Conservation (phyloP, 2,797 vertebrate genomes). For the Squalus acanthias region DNA sequence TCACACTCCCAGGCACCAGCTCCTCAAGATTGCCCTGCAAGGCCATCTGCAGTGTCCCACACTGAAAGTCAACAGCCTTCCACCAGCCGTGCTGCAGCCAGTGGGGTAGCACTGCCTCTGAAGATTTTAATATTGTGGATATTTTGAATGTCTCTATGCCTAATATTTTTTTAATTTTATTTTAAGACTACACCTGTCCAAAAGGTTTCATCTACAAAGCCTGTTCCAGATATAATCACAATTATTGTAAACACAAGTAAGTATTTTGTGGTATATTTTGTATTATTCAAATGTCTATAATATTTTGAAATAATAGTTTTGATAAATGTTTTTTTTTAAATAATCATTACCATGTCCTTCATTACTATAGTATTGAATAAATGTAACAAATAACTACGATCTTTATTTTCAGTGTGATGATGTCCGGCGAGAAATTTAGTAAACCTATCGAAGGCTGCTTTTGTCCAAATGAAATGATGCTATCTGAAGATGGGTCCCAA, state of each 20-base stretch:
- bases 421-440: neutral
- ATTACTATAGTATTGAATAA: neutral
- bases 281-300: neutral
- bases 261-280: neutral
- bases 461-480: neutral
- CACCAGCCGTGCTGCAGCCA: too few species aligned
- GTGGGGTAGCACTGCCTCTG: too few species aligned
- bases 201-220: neutral
- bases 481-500: neutral
- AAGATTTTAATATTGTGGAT: neutral
- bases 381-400: neutral
- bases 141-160: neutral
- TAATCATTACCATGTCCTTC: neutral
- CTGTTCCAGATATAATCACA: neutral
- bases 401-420: neutral
- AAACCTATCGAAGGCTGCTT: neutral
- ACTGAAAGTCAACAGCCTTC: too few species aligned
- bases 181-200: neutral
- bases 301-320: neutral
- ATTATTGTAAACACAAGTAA: conserved; percentile 21
- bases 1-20: too few species aligned
- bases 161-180: neutral
- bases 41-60: too few species aligned
- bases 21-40: too few species aligned
- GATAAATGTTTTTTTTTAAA: neutral